Evolutionary conservation across 2,888 invertebrate genomes (phyloP), one percentile per base, ranked within the genome.

Genomic region (Cerceris ruficornis): DNA sequence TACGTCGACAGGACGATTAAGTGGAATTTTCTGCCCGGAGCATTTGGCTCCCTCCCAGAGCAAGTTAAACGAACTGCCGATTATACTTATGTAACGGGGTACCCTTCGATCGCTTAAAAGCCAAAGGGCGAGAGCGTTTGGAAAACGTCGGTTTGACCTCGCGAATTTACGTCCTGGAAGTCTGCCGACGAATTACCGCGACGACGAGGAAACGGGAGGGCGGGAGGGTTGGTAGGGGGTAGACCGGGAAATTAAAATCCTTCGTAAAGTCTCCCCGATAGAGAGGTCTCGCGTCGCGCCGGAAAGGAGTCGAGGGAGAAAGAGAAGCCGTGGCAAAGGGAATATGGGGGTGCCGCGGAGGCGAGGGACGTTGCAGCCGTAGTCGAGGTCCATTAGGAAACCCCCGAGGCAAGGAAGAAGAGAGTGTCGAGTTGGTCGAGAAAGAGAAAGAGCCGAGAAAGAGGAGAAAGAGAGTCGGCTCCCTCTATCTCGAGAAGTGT

Each of bases 401-500:
- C 88, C 90, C 88, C 89, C 84, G 89, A 90, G 90, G 90, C 88
- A 84, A 87, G 81, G 82, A 80, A 81, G 76, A 75, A 61, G 78
- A 81, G 81, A 75, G 72, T 62, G 62, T 59, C 66, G 67, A 62
- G 64, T 46, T 61, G 15, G 59, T 13, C 50, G 62, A 52, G 59
- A 74, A 73, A 75, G 71, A 72, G 77, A 76, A 68, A 65, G 61
- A 57, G 41, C 54, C 68, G 58, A 52, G 77, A 66, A 69, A 72
- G 69, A 71, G 65, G 74, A 46, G 69, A 67, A 60, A 81, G 87
- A 84, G 85, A 85, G 85, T 80, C 81, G 80, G 83, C 75, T 85
- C 87, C 87, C 89, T 91, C 91, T 92, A 92, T 92, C 92, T 92
- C 88, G 89, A 88, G 87, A 91, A 91, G 89, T 92, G 92, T 92